phyloP scores from a whole-genome alignment of 2,888 invertebrate species.

The Slavum lentiscoides region DNA sequence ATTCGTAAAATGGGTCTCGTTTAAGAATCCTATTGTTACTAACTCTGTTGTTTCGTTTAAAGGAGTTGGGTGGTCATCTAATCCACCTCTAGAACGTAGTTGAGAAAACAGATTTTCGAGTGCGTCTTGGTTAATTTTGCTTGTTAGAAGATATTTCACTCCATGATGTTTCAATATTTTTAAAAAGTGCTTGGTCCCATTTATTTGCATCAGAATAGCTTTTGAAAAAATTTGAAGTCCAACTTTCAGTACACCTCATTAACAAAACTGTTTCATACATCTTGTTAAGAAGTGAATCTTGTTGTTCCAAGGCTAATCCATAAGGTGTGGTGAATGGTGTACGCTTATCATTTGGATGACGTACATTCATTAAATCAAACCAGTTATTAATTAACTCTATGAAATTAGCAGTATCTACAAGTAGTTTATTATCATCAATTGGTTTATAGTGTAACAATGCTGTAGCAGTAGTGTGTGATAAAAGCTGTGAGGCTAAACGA shows the following conservation, averaged over 20 bases:
- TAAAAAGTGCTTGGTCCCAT: neutral
- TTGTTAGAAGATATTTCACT: slow-evolving; percentile 4
- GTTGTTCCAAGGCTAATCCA: neutral
- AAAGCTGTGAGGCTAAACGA: slow-evolving; percentile 33
- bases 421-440: neutral
- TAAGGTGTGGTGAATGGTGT: neutral
- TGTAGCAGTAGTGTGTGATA: slow-evolving; percentile 50
- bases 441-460: too few relatives aligned
- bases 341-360: neutral
- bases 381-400: slow-evolving; percentile 36
- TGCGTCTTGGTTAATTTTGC: slow-evolving; percentile 17
- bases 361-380: slow-evolving; percentile 40
- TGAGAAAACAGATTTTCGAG: slow-evolving; percentile 34
- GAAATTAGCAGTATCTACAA: slow-evolving; percentile 13
- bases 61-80: slow-evolving; percentile 21
- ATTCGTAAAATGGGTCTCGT: slow-evolving; percentile 23
- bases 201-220: slow-evolving; percentile 7
- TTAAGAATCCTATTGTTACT: slow-evolving; percentile 44
- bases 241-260: slow-evolving; percentile 25
- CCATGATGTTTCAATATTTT: neutral
- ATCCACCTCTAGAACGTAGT: slow-evolving; percentile 16
- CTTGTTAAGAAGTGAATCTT: neutral
- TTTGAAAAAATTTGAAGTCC: slow-evolving; percentile 31
- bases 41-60: slow-evolving; percentile 23
- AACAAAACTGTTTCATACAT: slow-evolving; percentile 12